A percentile compares a stretch with the other conserved stretches of the same genome.
phyloP scores from a whole-genome alignment of 2,113 vertebrate genomes.

The Chloebia gouldiae region DNA sequence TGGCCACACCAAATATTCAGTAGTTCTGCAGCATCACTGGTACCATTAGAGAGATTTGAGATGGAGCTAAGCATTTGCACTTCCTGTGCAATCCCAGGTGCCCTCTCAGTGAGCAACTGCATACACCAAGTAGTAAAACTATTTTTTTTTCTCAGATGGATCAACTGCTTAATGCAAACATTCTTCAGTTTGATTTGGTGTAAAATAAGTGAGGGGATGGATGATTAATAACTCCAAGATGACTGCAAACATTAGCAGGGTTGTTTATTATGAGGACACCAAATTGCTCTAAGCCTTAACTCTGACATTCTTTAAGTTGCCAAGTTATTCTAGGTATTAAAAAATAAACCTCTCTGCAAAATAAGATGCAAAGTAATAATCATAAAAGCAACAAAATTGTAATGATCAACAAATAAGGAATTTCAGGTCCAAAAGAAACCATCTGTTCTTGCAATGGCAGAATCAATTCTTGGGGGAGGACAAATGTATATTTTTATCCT shows the following conservation, averaged over 20 bases:
- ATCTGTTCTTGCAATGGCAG: not conserved
- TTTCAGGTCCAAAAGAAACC: not conserved
- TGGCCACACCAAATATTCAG: not conserved
- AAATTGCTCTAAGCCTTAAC: not conserved
- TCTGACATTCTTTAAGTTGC: not conserved
- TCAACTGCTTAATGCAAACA: not conserved
- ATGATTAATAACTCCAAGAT: not conserved
- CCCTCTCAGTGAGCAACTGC: not conserved
- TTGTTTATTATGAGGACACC: not conserved
- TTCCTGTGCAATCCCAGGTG: not conserved
- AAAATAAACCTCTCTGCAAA: not conserved
- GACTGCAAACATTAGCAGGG: not conserved
- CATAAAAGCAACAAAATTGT: not conserved
- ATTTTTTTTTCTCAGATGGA: not conserved
- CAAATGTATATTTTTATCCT: conserved; percentile 33
- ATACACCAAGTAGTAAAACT: not conserved
- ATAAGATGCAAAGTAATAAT: not conserved
- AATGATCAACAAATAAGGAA: not conserved
- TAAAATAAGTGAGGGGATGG: not conserved
- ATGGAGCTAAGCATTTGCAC: not conserved
- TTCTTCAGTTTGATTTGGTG: not conserved
- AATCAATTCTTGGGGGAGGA: not conserved
- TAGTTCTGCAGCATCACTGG: not conserved
- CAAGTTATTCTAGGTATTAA: not conserved
- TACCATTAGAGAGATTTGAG: not conserved